These are phyloP conservation scores for Tychaedon coryphoeus DNA, from an alignment of 2,113 vertebrate species.

Conservation along the genomic window DNA sequence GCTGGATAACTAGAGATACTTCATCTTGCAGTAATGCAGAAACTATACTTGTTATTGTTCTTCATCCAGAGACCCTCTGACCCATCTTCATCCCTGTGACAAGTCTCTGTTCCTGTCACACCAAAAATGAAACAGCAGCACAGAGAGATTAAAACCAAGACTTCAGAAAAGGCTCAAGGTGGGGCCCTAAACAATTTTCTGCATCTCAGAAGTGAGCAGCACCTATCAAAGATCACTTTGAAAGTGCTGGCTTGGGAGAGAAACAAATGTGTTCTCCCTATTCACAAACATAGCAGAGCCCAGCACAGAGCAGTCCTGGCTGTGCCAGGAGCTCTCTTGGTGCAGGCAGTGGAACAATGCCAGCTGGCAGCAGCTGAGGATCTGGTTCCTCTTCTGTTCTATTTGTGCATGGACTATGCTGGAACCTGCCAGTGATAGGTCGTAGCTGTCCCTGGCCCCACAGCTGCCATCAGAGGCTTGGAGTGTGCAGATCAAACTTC, in stretches of 20 bases:
- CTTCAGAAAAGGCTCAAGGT: not conserved
- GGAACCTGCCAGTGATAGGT: not conserved
- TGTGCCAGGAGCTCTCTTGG: not conserved
- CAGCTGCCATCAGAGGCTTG: not conserved
- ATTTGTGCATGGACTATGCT: not conserved
- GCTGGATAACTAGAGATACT: not conserved
- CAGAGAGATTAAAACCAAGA: not conserved
- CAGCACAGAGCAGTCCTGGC: not conserved
- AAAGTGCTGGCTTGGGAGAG: not conserved
- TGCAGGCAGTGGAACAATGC: slow-evolving; percentile 4
- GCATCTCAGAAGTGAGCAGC: not conserved
- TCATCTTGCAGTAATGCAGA: not conserved
- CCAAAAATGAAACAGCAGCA: not conserved
- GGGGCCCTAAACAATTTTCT: not conserved
- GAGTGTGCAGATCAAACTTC: not conserved
- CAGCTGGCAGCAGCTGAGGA: not conserved
- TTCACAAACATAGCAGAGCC: not conserved
- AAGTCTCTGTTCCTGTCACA: not conserved
- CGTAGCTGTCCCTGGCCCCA: not conserved
- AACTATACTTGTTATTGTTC: not conserved
- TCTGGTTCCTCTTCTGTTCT: slow-evolving; percentile 9
- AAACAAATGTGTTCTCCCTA: not conserved
- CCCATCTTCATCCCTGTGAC: not conserved
- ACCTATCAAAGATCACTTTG: not conserved
- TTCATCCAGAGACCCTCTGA: not conserved